A percentile compares a stretch with the other conserved stretches of the same genome.
Evolutionary conservation across 2,888 invertebrate species (phyloP).

Genomic region (Acanthosepion pharaonis): DNA sequence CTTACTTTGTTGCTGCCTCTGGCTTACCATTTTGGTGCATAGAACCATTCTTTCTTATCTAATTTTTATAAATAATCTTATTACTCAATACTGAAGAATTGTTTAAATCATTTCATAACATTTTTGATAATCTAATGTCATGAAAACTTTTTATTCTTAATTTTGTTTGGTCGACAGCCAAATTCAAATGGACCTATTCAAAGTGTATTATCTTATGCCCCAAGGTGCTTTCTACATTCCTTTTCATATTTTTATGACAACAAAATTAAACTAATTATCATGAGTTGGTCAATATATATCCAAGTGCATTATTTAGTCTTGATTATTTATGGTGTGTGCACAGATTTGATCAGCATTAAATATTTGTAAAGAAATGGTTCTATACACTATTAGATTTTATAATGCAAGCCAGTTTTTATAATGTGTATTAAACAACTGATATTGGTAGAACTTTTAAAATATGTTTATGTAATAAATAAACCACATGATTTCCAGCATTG

Average conservation of each 20-base stretch:
- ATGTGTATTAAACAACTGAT: too few species aligned
- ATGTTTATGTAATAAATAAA: too few species aligned
- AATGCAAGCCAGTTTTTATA: too few species aligned
- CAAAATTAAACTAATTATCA: neutral
- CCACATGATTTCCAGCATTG: too few species aligned
- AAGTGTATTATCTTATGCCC: neutral
- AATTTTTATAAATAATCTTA: neutral
- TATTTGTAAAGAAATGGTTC: too few species aligned
- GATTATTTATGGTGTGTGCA: neutral
- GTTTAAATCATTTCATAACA: neutral
- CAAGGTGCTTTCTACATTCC: neutral
- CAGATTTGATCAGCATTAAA: too few species aligned
- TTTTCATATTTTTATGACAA: neutral
- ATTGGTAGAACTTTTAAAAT: too few species aligned
- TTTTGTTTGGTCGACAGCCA: neutral
- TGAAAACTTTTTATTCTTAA: neutral
- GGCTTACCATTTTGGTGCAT: neutral
- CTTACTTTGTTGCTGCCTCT: neutral
- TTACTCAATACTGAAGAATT: neutral
- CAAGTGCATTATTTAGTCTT: neutral
- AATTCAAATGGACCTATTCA: neutral
- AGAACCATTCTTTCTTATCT: neutral
- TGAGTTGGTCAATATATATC: neutral
- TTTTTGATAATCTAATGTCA: neutral
- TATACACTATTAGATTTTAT: too few species aligned